These are phyloP conservation scores for Muntiacus reevesi DNA, from an alignment of 2,113 vertebrate species.

Conservation along the genomic window DNA sequence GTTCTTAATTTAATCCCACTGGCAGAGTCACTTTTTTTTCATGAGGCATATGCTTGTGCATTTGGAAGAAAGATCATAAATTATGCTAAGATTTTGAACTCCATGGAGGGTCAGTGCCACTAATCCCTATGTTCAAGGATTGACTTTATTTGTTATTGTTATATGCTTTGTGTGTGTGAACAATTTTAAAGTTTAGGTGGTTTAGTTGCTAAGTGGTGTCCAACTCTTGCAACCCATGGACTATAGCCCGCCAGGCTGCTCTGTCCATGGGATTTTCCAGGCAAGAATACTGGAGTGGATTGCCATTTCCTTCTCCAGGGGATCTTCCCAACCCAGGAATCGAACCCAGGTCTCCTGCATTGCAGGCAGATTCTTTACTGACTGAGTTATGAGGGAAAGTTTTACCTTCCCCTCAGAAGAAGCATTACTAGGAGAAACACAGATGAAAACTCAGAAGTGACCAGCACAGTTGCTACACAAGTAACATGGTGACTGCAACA, in stretches of 20 bases:
- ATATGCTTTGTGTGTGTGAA: not conserved
- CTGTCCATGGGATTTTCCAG: not conserved
- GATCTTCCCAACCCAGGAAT: not conserved
- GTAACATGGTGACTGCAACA: not conserved
- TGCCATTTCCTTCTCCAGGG: not conserved
- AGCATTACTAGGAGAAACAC: not conserved
- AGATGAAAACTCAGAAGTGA: not conserved
- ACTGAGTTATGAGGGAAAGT: not conserved
- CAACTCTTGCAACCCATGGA: not conserved
- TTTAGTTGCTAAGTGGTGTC: not conserved
- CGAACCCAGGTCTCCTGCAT: not conserved
- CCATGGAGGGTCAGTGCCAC: not conserved
- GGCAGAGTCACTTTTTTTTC: not conserved
- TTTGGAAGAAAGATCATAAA: not conserved
- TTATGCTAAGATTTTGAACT: not conserved
- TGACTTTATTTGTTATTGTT: not conserved
- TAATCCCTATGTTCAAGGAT: not conserved
- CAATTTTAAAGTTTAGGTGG: not conserved
- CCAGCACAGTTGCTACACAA: not conserved
- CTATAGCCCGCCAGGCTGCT: not conserved
- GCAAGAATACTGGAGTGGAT: not conserved
- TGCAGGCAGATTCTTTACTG: not conserved
- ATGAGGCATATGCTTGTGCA: not conserved
- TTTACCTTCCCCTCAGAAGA: not conserved
- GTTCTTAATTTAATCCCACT: not conserved